These are phyloP conservation scores for Sicus ferrugineus DNA, from an alignment of 2,888 invertebrate species.

Conservation along the genomic window DNA sequence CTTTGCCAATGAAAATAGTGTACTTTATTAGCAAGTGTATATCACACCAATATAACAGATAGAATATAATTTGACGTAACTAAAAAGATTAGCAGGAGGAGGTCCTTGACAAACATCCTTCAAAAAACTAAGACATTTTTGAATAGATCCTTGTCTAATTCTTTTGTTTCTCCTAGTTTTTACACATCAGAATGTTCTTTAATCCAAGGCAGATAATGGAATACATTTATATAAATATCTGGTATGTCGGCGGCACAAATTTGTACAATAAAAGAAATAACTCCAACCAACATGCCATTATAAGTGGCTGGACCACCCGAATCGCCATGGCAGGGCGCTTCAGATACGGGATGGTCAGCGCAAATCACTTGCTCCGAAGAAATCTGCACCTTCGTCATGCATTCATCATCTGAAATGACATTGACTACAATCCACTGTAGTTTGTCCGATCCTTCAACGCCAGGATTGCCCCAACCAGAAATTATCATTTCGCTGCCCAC, in stretches of 20 bases:
- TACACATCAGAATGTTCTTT: neutral
- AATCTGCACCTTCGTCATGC: neutral
- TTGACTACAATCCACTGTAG: conserved; percentile 52
- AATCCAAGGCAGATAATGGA: neutral
- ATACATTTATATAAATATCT: neutral
- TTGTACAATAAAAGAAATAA: conserved; percentile 48
- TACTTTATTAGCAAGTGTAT: too few relatives aligned
- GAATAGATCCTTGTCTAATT: too few relatives aligned
- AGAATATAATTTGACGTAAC: too few relatives aligned
- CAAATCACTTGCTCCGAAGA: neutral
- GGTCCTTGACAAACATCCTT: too few relatives aligned
- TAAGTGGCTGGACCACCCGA: conserved; percentile 55
- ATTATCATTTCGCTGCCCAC: neutral
- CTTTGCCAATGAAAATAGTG: too few relatives aligned
- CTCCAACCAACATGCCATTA: conserved; percentile 49
- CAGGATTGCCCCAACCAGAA: conserved; percentile 16
- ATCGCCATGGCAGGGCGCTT: conserved; percentile 62
- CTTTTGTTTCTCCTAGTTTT: too few relatives aligned
- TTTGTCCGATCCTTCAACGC: conserved; percentile 48
- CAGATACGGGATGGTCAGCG: neutral
- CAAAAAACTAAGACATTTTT: too few relatives aligned
- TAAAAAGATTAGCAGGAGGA: too few relatives aligned
- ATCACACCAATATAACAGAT: too few relatives aligned
- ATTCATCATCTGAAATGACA: conserved; percentile 38
- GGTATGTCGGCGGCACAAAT: neutral